Evolutionary conservation across 2,888 invertebrate species (phyloP).

Genomic region (Megastigmus dorsalis): DNA sequence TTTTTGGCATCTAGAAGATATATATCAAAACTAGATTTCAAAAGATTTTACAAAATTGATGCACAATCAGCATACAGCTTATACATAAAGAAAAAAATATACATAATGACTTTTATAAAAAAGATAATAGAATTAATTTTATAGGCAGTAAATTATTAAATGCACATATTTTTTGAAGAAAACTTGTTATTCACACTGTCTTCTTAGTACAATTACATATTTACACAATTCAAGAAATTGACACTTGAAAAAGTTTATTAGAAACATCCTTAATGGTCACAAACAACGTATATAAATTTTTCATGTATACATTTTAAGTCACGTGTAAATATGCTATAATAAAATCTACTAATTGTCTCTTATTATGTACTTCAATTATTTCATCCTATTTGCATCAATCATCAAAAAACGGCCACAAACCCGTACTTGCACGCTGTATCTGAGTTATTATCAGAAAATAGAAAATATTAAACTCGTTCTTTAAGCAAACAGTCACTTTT

Average conservation of each 20-base stretch:
- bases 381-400: conserved; percentile 45
- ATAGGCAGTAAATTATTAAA: neutral
- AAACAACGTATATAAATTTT: conserved; percentile 51
- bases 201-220: conserved; percentile 50
- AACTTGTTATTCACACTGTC: conserved; percentile 49
- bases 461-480: too few species aligned
- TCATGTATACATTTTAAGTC: conserved; percentile 37
- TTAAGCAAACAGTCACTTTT: too few species aligned
- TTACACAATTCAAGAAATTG: conserved; percentile 48
- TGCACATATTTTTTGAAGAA: conserved; percentile 35
- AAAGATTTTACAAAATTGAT: too few species aligned
- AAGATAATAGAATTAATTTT: neutral
- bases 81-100: too few species aligned
- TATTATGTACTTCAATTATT: conserved; percentile 43
- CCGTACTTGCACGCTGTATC: neutral
- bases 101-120: neutral
- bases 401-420: conserved; percentile 24
- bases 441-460: conserved; percentile 36
- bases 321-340: conserved; percentile 47
- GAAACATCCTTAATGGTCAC: conserved; percentile 49
- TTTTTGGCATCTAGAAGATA: too few species aligned
- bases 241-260: conserved; percentile 41
- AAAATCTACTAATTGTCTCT: conserved; percentile 47
- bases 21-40: too few species aligned
- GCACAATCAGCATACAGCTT: too few species aligned